These are phyloP conservation scores for Origma solitaria DNA, from an alignment of 2,113 vertebrate genomes.

Conservation along the genomic window DNA sequence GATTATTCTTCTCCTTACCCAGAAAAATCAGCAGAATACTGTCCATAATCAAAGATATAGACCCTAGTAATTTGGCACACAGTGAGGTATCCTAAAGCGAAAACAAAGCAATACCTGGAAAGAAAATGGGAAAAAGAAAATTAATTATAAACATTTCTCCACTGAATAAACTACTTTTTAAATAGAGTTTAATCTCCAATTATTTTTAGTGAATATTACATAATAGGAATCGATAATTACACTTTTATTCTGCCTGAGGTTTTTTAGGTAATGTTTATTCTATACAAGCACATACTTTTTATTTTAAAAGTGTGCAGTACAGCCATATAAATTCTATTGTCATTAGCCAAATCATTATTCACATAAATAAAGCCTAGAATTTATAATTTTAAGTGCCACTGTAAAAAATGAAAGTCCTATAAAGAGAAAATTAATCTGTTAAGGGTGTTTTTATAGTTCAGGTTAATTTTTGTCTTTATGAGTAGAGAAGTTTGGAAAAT, in stretches of 20 bases:
- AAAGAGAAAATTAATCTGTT: background rate
- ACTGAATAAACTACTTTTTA: background rate
- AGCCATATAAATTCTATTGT: background rate
- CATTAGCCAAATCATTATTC: background rate
- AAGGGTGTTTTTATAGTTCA: background rate
- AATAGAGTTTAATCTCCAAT: background rate
- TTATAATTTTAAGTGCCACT: background rate
- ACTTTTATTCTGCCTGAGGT: background rate
- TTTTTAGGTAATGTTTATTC: background rate
- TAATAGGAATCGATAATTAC: background rate
- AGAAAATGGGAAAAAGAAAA: background rate
- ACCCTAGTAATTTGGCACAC: constrained; percentile 96
- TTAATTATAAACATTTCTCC: background rate
- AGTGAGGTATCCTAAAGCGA: constrained; percentile 94
- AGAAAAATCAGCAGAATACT: constrained; percentile 98
- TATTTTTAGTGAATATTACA: background rate
- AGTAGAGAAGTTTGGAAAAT: background rate
- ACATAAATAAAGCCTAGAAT: background rate
- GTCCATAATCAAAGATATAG: constrained; percentile 97
- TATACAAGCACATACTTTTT: background rate
- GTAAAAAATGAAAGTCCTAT: background rate
- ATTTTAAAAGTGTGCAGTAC: background rate
- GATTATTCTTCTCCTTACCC: constrained; percentile 81
- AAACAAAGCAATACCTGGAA: constrained; percentile 93
- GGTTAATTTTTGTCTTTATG: background rate